phyloP scores from a whole-genome alignment of 2,888 invertebrate genomes.

The Euproctis similis region DNA sequence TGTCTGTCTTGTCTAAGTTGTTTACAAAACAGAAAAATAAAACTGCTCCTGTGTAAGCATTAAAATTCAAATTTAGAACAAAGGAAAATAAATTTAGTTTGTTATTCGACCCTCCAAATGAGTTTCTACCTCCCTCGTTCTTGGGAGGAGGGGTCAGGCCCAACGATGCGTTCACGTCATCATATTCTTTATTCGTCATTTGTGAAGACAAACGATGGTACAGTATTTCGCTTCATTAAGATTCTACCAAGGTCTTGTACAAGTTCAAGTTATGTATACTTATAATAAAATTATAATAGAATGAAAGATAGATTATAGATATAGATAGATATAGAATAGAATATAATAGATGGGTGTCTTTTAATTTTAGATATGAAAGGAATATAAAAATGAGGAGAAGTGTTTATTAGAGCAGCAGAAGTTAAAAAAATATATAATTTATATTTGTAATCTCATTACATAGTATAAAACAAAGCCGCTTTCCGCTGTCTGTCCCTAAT shows the following conservation, averaged over 20 bases:
- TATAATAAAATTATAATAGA: no score
- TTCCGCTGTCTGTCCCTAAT: no score
- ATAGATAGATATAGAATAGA: no score
- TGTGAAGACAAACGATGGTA: conserved; percentile 17
- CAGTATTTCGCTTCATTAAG: conserved; percentile 20
- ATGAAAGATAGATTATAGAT: no score
- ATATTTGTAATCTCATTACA: no score
- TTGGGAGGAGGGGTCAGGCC: conserved; percentile 2
- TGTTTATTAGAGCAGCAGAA: no score
- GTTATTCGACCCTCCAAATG: conserved; percentile 13
- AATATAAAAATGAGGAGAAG: no score
- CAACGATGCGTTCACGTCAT: conserved; percentile 18
- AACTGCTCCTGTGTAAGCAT: neutral
- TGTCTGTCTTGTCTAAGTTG: neutral
- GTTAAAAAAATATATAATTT: no score
- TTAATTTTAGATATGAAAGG: no score
- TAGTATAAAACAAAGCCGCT: no score
- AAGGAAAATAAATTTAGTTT: conserved; percentile 10
- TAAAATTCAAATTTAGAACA: conserved; percentile 6
- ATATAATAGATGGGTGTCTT: no score
- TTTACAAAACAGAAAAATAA: neutral
- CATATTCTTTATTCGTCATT: conserved; percentile 25
- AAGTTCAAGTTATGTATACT: no score
- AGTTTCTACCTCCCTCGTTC: conserved; percentile 8
- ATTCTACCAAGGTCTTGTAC: conserved; percentile 14